Percentiles rank a stretch among this genome's conserved stretches.
phyloP scores from a whole-genome alignment of 2,113 vertebrate genomes.

The Oryctolagus cuniculus region DNA sequence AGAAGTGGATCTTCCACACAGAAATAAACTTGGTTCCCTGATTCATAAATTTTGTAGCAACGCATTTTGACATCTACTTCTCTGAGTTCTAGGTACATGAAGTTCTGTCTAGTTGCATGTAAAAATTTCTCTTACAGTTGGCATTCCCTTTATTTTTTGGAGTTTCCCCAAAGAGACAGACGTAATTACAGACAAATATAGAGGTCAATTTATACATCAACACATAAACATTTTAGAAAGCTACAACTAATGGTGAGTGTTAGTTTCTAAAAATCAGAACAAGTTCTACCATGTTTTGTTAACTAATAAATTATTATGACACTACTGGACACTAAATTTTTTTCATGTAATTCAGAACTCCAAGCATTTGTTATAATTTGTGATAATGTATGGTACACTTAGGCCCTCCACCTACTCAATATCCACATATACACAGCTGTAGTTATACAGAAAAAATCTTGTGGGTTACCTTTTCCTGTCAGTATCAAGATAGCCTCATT shows the following conservation, averaged over 20 bases:
- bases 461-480: not conserved
- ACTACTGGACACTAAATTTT: not conserved
- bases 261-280: conserved; percentile 6
- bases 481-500: not conserved
- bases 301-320: not conserved
- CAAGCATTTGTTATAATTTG: not conserved
- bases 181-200: conserved; percentile 11
- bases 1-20: conserved; percentile 17
- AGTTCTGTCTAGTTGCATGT: not conserved
- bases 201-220: not conserved
- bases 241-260: not conserved
- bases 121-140: conserved; percentile 31
- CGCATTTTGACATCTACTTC: conserved; percentile 35
- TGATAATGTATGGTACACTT: not conserved
- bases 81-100: not conserved
- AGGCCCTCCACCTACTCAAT: not conserved
- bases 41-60: conserved; percentile 49
- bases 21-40: not conserved
- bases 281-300: not conserved
- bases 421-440: not conserved
- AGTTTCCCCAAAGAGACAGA: not conserved
- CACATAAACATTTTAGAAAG: conserved; percentile 54
- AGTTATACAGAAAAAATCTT: not conserved
- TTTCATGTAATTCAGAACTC: conserved; percentile 3
- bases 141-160: not conserved